Evolutionary conservation across 2,113 vertebrate species (phyloP).

Genomic region (Neoarius graeffei): DNA sequence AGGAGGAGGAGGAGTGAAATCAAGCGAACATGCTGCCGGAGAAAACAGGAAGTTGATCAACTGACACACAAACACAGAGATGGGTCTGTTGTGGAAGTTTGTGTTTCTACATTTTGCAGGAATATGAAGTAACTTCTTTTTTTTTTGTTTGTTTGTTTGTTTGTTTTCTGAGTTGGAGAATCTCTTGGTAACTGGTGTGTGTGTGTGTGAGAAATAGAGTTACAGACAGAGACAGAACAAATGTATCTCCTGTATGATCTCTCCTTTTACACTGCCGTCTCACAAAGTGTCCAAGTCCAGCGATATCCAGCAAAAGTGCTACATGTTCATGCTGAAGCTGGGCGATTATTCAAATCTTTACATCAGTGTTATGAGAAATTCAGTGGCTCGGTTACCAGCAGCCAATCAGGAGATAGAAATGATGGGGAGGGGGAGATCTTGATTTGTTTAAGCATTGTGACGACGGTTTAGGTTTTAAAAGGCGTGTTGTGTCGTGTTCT

Average conservation of each 20-base stretch:
- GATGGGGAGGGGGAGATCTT: background rate
- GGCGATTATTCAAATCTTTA: background rate
- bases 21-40: constrained; percentile 17
- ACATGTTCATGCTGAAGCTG: background rate
- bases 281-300: background rate
- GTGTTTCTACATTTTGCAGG: background rate
- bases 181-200: constrained; percentile 48
- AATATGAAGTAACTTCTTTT: background rate
- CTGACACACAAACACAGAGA: background rate
- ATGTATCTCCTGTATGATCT: background rate
- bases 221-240: constrained; percentile 13
- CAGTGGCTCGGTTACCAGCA: background rate
- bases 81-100: background rate
- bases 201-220: constrained; percentile 10
- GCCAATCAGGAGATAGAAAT: background rate
- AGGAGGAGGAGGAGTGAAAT: background rate
- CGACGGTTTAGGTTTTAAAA: background rate
- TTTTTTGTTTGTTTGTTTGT: background rate
- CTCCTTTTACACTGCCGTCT: constrained; percentile 15
- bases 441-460: background rate
- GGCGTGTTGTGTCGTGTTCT: background rate
- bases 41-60: background rate
- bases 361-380: background rate
- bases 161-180: constrained; percentile 17
- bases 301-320: background rate